Percentiles rank a stretch among this genome's conserved stretches.
phyloP scores from a whole-genome alignment of 2,113 vertebrate genomes.

The Galeopterus variegatus region DNA sequence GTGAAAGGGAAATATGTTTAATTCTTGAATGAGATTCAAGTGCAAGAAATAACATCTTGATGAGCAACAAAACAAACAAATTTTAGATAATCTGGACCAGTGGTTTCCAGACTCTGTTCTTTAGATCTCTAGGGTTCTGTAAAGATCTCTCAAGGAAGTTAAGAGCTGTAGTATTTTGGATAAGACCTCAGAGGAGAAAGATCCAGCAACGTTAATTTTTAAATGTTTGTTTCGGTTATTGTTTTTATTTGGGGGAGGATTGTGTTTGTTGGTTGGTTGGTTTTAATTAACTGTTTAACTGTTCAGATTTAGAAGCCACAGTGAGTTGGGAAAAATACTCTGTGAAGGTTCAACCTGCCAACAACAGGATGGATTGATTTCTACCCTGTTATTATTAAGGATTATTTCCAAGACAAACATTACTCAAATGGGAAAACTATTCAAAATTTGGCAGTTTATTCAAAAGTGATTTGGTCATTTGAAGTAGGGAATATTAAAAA shows the following conservation, averaged over 20 bases:
- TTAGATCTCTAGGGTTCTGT: not conserved
- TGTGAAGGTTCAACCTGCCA: not conserved
- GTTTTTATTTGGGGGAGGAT: not conserved
- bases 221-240: not conserved
- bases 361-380: slow-evolving; percentile 22
- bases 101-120: not conserved
- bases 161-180: not conserved
- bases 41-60: slow-evolving; percentile 19
- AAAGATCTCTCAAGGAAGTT: not conserved
- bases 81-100: not conserved
- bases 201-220: not conserved
- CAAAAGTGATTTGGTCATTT: slow-evolving; percentile 45
- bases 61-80: not conserved
- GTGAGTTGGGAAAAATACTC: not conserved
- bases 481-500: slow-evolving; percentile 37
- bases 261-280: not conserved
- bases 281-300: slow-evolving; percentile 52
- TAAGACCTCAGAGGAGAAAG: not conserved
- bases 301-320: not conserved
- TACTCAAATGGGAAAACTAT: slow-evolving; percentile 54
- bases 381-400: not conserved
- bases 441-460: slow-evolving; percentile 30
- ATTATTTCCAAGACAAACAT: slow-evolving; percentile 43
- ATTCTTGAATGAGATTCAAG: not conserved
- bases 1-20: not conserved